Conservation (phyloP, 2,888 invertebrate species). For the Bombylius discolor region DNA sequence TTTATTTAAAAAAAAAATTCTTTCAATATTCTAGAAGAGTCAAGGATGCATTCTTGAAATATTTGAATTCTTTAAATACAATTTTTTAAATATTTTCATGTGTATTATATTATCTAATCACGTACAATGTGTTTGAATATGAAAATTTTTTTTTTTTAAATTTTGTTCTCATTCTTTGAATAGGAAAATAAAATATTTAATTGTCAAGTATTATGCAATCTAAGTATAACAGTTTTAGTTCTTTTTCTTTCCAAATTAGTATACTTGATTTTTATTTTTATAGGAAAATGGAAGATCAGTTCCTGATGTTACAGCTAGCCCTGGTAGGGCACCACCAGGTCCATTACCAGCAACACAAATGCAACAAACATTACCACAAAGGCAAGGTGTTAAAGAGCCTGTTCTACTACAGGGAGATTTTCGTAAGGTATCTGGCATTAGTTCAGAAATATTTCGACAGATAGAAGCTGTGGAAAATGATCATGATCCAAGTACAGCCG, state of each 20-base stretch:
- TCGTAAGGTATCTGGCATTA: slow-evolving; percentile 91
- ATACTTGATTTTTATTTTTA: slow-evolving; percentile 18
- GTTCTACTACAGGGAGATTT: slow-evolving; percentile 87
- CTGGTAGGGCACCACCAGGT: slow-evolving; percentile 66
- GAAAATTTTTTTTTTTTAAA: no score
- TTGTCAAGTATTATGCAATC: no score
- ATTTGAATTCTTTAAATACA: no score
- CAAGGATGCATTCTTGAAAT: no score
- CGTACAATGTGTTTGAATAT: no score
- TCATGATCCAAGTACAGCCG: slow-evolving; percentile 85
- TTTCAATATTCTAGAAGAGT: no score
- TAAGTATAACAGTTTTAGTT: not conserved
- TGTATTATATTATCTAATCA: no score
- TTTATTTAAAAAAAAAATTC: no score
- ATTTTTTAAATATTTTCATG: no score
- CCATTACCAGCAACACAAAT: slow-evolving; percentile 46
- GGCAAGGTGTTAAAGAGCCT: slow-evolving; percentile 42
- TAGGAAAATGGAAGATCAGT: slow-evolving; percentile 84
- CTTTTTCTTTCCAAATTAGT: not conserved
- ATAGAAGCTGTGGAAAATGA: slow-evolving; percentile 94
- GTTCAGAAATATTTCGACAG: slow-evolving; percentile 92
- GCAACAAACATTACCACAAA: slow-evolving; percentile 37
- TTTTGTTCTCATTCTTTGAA: no score
- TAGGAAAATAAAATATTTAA: no score
- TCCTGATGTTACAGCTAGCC: slow-evolving; percentile 82